A percentile compares a stretch with the other conserved stretches of the same genome.
phyloP scores from a whole-genome alignment of 2,113 vertebrate species.

The Dipodomys merriami region DNA sequence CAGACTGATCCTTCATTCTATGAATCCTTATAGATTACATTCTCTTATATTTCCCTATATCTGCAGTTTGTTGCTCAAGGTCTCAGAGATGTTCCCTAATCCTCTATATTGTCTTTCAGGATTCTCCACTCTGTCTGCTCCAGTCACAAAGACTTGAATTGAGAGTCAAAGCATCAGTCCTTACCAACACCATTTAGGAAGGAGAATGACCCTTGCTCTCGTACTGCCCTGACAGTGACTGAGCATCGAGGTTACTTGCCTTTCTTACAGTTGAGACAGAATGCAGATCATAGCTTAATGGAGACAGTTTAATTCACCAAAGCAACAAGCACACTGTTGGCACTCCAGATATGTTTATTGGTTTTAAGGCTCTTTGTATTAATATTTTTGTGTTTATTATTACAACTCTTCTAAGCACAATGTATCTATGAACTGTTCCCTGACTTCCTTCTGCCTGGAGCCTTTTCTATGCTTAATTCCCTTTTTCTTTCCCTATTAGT shows the following conservation, averaged over 20 bases:
- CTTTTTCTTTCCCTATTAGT: background rate
- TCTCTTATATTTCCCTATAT: no score
- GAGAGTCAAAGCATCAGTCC: background rate
- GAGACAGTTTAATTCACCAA: background rate
- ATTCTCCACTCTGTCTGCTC: background rate
- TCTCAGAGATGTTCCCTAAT: background rate
- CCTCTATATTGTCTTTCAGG: background rate
- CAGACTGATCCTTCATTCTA: background rate
- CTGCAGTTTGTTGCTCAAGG: background rate
- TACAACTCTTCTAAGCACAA: background rate
- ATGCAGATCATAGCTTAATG: background rate
- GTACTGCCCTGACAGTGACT: background rate
- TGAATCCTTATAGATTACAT: no score
- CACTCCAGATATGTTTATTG: constrained; percentile 43
- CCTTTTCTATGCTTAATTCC: constrained; percentile 27
- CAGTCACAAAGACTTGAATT: background rate
- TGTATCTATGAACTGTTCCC: constrained; percentile 25
- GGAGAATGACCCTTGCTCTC: background rate
- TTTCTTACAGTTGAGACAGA: constrained; percentile 15
- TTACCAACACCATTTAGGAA: background rate
- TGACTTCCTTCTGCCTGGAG: constrained; percentile 9
- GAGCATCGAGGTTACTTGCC: background rate
- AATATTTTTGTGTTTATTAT: constrained; percentile 59
- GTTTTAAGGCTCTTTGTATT: constrained; percentile 57
- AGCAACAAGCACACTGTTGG: background rate